phyloP scores from a whole-genome alignment of 2,888 invertebrate genomes.

The Nomada goodeniana region DNA sequence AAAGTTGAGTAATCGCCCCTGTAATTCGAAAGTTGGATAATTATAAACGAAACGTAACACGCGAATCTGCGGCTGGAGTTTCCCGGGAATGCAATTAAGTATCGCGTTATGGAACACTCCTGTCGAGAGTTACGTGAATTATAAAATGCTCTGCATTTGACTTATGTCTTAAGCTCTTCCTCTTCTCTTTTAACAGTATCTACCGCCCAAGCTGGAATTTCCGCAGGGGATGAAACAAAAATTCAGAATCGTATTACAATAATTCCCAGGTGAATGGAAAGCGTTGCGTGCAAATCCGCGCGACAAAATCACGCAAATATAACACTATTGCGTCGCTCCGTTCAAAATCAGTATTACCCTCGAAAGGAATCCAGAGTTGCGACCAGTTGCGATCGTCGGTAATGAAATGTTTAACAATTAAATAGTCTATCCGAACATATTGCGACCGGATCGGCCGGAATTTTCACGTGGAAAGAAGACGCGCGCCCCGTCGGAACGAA shows the following conservation, averaged over 20 bases:
- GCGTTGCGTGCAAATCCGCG: no score
- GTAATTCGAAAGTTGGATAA: constrained; percentile 1
- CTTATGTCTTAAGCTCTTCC: background rate
- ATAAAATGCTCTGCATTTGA: background rate
- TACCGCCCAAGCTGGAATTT: background rate
- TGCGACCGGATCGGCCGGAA: background rate
- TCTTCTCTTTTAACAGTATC: background rate
- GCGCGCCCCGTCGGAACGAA: background rate
- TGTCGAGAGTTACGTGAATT: background rate
- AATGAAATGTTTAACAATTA: no score
- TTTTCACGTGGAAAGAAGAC: background rate
- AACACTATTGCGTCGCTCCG: no score
- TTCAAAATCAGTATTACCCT: no score
- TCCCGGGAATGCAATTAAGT: constrained; percentile 11
- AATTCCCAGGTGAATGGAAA: no score
- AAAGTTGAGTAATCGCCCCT: background rate
- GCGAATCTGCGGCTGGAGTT: background rate
- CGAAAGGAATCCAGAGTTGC: no score
- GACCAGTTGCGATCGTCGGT: no score
- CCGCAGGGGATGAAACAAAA: no score
- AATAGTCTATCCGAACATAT: no score
- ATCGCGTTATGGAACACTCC: background rate
- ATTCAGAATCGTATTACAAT: no score
- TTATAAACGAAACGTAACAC: constrained; percentile 14
- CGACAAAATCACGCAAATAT: no score